Evolutionary conservation across 2,888 invertebrate genomes (phyloP).

Genomic region (Hylaea fasciaria): DNA sequence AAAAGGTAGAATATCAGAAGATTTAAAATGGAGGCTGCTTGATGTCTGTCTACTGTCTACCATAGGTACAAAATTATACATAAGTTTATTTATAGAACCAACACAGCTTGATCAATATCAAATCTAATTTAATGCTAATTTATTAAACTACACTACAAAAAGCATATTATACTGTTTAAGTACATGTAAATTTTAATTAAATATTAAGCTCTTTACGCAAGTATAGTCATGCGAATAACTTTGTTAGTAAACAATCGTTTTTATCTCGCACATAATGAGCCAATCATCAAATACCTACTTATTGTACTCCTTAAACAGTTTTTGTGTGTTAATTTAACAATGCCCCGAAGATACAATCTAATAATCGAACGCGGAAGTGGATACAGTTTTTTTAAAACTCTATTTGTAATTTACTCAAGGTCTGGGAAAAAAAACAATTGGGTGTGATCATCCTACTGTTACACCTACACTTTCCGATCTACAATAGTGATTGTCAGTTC

Average conservation of each 20-base stretch:
- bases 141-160: too few relatives aligned
- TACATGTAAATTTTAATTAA: neutral
- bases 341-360: constrained; percentile 34
- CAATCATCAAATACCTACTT: constrained; percentile 22
- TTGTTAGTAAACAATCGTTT: constrained; percentile 28
- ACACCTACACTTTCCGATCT: constrained; percentile 11
- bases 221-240: constrained; percentile 5
- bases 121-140: too few relatives aligned
- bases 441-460: constrained; percentile 12
- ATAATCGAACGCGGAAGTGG: constrained; percentile 39
- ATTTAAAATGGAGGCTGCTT: too few relatives aligned
- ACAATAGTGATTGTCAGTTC: neutral
- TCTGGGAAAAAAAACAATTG: constrained; percentile 35
- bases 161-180: too few relatives aligned
- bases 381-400: neutral
- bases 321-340: constrained; percentile 39
- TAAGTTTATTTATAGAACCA: too few relatives aligned
- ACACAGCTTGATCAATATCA: too few relatives aligned
- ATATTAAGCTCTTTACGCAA: neutral
- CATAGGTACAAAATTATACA: too few relatives aligned
- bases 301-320: constrained; percentile 11
- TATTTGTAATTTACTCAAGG: constrained; percentile 31
- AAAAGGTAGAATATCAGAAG: too few relatives aligned
- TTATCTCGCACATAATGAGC: constrained; percentile 23
- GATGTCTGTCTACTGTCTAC: too few relatives aligned